These are phyloP conservation scores for Coturnix japonica DNA, from an alignment of 2,113 vertebrate genomes.

Conservation along the genomic window DNA sequence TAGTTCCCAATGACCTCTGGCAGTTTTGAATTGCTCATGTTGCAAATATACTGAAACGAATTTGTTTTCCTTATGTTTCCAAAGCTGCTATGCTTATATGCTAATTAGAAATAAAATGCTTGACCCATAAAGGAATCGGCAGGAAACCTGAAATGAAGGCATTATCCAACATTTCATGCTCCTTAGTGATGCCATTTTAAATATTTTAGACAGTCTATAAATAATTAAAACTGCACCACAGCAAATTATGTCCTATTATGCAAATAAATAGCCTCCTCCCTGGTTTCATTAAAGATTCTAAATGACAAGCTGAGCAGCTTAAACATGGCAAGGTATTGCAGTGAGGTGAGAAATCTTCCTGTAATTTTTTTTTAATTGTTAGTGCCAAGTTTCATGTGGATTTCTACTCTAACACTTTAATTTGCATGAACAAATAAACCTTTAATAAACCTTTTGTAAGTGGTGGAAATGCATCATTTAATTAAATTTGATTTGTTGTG, in stretches of 20 bases:
- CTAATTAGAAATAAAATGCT: conserved; percentile 81
- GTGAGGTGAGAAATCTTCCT: conserved; percentile 75
- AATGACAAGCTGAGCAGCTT: conserved; percentile 82
- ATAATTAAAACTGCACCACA: conserved; percentile 86
- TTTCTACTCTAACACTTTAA: conserved; percentile 81
- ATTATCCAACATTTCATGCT: conserved; percentile 83
- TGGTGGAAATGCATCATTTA: conserved; percentile 80
- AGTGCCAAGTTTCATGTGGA: conserved; percentile 80
- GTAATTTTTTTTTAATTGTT: conserved; percentile 77
- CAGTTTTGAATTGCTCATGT: conserved; percentile 50
- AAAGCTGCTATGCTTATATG: conserved; percentile 69
- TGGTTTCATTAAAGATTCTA: conserved; percentile 82
- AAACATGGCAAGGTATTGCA: conserved; percentile 75
- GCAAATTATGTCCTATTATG: conserved; percentile 88
- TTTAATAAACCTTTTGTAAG: conserved; percentile 83
- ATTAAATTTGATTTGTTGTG: conserved; percentile 82
- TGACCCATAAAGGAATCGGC: conserved; percentile 80
- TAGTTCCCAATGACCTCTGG: conserved; percentile 61
- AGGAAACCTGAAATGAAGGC: conserved; percentile 83
- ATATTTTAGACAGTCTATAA: conserved; percentile 84
- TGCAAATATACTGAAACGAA: conserved; percentile 63
- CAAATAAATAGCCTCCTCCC: conserved; percentile 87
- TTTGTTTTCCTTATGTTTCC: conserved; percentile 78
- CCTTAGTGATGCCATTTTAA: conserved; percentile 84
- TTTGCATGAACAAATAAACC: conserved; percentile 85